Percentiles rank a stretch among this genome's conserved stretches.
Conservation (phyloP, 2,888 invertebrate species). For the Drosophila mulleri region DNA sequence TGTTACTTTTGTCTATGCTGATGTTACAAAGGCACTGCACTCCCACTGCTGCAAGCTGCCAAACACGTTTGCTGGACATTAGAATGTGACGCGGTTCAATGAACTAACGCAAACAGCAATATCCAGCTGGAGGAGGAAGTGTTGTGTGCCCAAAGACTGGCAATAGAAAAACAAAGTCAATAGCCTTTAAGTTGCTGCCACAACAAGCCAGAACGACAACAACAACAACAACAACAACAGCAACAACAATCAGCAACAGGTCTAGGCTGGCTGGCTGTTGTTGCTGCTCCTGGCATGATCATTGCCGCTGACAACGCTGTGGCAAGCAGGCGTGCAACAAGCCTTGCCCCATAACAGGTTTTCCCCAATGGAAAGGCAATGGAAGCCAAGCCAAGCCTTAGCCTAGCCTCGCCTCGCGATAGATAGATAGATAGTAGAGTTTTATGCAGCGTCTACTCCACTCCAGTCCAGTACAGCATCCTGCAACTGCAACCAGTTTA, state of each 20-base stretch:
- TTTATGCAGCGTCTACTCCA: slow-evolving; percentile 34
- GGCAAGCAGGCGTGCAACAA: slow-evolving; percentile 60
- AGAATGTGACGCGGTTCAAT: slow-evolving; percentile 67
- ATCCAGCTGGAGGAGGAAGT: slow-evolving; percentile 69
- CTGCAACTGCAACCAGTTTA: slow-evolving; percentile 71
- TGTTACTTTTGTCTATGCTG: slow-evolving; percentile 13
- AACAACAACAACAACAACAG: slow-evolving; percentile 14
- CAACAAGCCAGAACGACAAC: slow-evolving; percentile 33
- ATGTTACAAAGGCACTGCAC: slow-evolving; percentile 16
- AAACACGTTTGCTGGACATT: slow-evolving; percentile 75
- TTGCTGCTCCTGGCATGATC: slow-evolving; percentile 68
- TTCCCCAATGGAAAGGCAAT: slow-evolving; percentile 25
- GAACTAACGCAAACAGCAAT: slow-evolving; percentile 55
- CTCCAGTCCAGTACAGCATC: slow-evolving; percentile 44
- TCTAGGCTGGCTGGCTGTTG: slow-evolving; percentile 65
- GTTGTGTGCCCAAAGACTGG: slow-evolving; percentile 60
- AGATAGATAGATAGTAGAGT: slow-evolving; percentile 73
- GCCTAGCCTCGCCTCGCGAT: slow-evolving; percentile 35
- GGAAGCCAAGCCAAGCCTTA: slow-evolving; percentile 18
- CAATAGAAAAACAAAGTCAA: slow-evolving; percentile 77
- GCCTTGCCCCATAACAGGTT: slow-evolving; percentile 76
- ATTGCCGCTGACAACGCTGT: slow-evolving; percentile 56
- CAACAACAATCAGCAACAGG: slow-evolving; percentile 54
- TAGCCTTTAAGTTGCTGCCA: slow-evolving; percentile 64
- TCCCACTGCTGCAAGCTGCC: slow-evolving; percentile 57